phyloP scores from a whole-genome alignment of 2,797 vertebrate genomes.

The Anguilla megastoma region DNA sequence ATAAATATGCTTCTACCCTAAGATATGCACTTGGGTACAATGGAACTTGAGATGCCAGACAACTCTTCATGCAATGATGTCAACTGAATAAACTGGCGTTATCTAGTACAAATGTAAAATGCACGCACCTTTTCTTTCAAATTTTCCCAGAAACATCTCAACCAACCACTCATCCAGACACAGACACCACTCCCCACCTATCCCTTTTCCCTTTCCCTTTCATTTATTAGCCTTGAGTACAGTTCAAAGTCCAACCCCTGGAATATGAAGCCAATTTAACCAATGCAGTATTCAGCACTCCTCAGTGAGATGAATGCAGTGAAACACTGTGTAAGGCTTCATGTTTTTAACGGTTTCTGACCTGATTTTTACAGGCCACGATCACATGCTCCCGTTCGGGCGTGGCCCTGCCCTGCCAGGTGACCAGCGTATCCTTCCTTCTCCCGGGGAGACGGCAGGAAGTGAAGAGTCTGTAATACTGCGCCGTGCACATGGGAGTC shows the following conservation, averaged over 20 bases:
- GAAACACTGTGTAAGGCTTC: neutral
- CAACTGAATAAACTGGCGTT: neutral
- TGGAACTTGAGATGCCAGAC: no score
- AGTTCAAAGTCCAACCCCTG: neutral
- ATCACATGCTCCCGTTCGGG: conserved; percentile 84
- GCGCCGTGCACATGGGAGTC: conserved; percentile 93
- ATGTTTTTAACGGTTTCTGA: conserved; percentile 55
- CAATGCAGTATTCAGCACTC: neutral
- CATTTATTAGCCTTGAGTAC: neutral
- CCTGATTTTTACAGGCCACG: conserved; percentile 91
- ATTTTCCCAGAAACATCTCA: no score
- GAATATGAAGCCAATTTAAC: neutral
- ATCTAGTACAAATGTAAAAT: neutral
- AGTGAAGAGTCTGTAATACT: conserved; percentile 90
- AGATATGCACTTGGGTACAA: no score
- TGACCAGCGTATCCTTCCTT: conserved; percentile 80
- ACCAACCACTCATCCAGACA: no score
- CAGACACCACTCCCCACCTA: neutral
- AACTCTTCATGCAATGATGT: neutral
- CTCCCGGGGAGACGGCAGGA: conserved; percentile 88
- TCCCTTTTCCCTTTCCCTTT: neutral
- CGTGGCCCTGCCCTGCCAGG: conserved; percentile 77
- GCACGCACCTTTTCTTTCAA: neutral
- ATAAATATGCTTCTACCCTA: no score
- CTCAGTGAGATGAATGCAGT: neutral